Base-by-base conservation (phyloP, 1,140 invertebrate genomes). In the Papilio dardanus region DNA sequence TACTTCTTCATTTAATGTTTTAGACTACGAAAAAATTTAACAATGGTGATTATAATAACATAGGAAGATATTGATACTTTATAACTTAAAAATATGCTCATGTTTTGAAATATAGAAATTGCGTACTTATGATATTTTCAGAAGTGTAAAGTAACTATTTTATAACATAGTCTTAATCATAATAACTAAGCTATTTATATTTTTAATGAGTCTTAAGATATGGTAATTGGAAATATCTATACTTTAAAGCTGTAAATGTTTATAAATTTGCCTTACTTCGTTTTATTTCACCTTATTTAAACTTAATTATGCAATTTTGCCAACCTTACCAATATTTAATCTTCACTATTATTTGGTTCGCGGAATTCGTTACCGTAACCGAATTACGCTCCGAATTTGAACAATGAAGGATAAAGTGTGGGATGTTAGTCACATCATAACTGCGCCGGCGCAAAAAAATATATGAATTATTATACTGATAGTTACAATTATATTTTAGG, bases 341-440 rank as follows among this genome's bases (percentile, higher is more conserved):
- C n/a, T n/a, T n/a, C n/a, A n/a, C n/a, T n/a, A n/a, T 3, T 42
- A n/a, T 46, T 46, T 58, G 28, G 54, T 58, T 58, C 54, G 54
- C 54, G 28, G 54, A 58, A 58, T 58, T 58, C 28, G 12, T 58
- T 58, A 24, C 3, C 54, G 10, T 58, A 58, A 58, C 54, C 24
- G 54, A 58, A 58, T 28, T 54, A 54, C 50, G 54, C 2, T 58
- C 54, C 54, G 3, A 58, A 58, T 28, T 58, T 58, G 54, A 58
- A 58, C 54, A 58, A 2, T 28, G 54, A 58, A 58, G 54, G 54
- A 58, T 50, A 50, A 19, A 50, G 19, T 50, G 46, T 50, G n/a
- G 46, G 46, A n/a, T 6, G 46, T 50, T 50, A 50, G 46, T 50
- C 21, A 50, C 46, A 50, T 50, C 42, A 46, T 46, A n/a, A 46